Conservation (phyloP, 1,140 invertebrate species). For the Brachionus koreanus region DNA sequence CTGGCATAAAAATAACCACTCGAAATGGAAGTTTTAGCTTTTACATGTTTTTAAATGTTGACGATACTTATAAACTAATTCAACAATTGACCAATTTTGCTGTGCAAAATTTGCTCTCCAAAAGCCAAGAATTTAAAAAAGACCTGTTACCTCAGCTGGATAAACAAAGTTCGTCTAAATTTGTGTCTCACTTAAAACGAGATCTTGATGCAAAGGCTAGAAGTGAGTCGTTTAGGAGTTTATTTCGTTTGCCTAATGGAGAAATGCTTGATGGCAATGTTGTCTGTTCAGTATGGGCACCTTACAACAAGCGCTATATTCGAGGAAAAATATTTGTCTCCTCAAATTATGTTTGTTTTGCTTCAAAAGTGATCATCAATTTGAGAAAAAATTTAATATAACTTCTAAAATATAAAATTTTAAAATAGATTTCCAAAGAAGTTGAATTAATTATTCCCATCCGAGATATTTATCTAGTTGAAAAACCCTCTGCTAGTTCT, state of each 20-base stretch:
- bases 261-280: slow-evolving; percentile 90
- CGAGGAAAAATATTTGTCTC: slow-evolving; percentile 86
- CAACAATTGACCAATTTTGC: slow-evolving; percentile 92
- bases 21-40: slow-evolving; percentile 46
- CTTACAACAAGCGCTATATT: slow-evolving; percentile 83
- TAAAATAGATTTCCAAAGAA: slow-evolving; percentile 69
- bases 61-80: slow-evolving; percentile 84
- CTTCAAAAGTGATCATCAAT: slow-evolving; percentile 71
- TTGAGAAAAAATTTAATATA: not conserved
- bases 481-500: slow-evolving; percentile 61
- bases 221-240: slow-evolving; percentile 73
- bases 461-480: slow-evolving; percentile 70
- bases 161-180: slow-evolving; percentile 77
- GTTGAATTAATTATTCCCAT: slow-evolving; percentile 84
- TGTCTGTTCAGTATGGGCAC: slow-evolving; percentile 85
- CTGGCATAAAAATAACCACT: slow-evolving; percentile 4
- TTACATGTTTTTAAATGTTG: slow-evolving; percentile 80
- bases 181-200: slow-evolving; percentile 79
- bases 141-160: slow-evolving; percentile 14
- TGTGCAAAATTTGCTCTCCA: slow-evolving; percentile 70
- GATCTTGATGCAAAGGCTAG: slow-evolving; percentile 89
- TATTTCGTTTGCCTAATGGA: slow-evolving; percentile 75
- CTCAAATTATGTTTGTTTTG: slow-evolving; percentile 90
- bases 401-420: not conserved
- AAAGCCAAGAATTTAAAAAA: slow-evolving; percentile 39